A percentile compares a stretch with the other conserved stretches of the same genome.
Evolutionary conservation across 37 sponge, comb jelly and placozoan genomes (phyloP).

Genomic region (Halisarca cf. caerulea): DNA sequence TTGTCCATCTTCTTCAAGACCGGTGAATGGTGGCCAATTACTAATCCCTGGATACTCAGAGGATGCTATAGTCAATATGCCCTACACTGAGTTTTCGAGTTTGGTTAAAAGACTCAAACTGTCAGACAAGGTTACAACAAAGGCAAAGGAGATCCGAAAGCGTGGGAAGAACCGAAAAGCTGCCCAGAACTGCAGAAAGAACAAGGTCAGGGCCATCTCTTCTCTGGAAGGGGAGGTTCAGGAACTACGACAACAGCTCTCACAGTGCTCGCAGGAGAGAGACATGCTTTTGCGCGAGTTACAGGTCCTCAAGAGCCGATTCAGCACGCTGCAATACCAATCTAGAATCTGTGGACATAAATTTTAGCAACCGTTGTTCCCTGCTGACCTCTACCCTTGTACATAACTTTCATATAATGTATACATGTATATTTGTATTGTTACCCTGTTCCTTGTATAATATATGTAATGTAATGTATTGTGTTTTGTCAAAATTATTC

Average conservation of each 20-base stretch:
- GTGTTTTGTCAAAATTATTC: too few relatives aligned
- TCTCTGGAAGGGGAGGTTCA: not conserved
- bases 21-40: not conserved
- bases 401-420: too few relatives aligned
- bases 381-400: too few relatives aligned
- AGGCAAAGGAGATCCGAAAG: constrained; percentile 60
- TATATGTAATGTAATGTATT: too few relatives aligned
- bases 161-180: constrained; percentile 77
- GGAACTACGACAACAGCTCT: not conserved
- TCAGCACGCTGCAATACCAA: not conserved
- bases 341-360: not conserved
- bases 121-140: constrained; percentile 26
- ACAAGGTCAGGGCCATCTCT: constrained; percentile 41
- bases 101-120: constrained; percentile 39
- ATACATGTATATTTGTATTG: too few relatives aligned
- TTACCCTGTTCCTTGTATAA: too few relatives aligned
- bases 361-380: too few relatives aligned
- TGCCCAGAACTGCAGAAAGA: constrained; percentile 70
- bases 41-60: not conserved
- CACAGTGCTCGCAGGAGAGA: not conserved
- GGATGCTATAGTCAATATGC: constrained; percentile 53
- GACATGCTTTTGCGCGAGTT: not conserved
- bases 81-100: constrained; percentile 66
- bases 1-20: not conserved
- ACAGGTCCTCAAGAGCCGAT: not conserved